Evolutionary conservation across 2,797 vertebrate species (phyloP).

Genomic region (Enteromius afrohamiltoni): DNA sequence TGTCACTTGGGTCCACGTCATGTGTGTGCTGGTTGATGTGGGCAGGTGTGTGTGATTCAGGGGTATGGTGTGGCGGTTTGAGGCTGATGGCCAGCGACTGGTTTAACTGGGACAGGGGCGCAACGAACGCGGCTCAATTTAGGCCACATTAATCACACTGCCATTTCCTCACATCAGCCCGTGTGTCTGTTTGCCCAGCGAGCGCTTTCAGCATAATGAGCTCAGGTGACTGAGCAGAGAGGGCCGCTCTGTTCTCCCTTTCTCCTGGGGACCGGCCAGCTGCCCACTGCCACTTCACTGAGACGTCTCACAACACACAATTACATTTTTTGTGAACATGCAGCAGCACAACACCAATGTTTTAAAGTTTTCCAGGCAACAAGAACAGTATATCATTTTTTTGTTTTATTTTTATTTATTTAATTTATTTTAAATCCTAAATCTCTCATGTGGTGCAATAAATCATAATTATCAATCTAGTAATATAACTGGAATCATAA

Average conservation of each 20-base stretch:
- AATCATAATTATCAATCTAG: neutral
- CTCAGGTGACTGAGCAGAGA: constrained; percentile 72
- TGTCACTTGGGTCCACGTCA: constrained; percentile 27
- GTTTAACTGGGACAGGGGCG: constrained; percentile 75
- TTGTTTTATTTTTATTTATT: too few relatives aligned
- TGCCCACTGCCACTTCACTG: constrained; percentile 45
- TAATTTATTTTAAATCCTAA: neutral
- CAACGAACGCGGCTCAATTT: constrained; percentile 73
- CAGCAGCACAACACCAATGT: neutral
- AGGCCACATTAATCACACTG: constrained; percentile 80
- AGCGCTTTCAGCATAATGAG: constrained; percentile 77
- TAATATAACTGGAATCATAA: neutral
- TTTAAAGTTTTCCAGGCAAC: neutral
- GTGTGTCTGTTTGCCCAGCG: constrained; percentile 70
- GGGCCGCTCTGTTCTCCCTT: constrained; percentile 63
- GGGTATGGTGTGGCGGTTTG: constrained; percentile 64
- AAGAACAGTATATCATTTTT: neutral
- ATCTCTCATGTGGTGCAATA: too few relatives aligned
- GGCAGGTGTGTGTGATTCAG: constrained; percentile 62
- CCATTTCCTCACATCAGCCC: constrained; percentile 79
- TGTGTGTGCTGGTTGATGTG: constrained; percentile 67
- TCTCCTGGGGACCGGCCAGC: constrained; percentile 28
- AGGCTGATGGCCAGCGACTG: constrained; percentile 76
- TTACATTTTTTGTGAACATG: neutral
- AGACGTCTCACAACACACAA: neutral